Evolutionary conservation across 2,113 vertebrate genomes (phyloP), one percentile per base, ranked within the genome.

Genomic region (Prolemur simus): DNA sequence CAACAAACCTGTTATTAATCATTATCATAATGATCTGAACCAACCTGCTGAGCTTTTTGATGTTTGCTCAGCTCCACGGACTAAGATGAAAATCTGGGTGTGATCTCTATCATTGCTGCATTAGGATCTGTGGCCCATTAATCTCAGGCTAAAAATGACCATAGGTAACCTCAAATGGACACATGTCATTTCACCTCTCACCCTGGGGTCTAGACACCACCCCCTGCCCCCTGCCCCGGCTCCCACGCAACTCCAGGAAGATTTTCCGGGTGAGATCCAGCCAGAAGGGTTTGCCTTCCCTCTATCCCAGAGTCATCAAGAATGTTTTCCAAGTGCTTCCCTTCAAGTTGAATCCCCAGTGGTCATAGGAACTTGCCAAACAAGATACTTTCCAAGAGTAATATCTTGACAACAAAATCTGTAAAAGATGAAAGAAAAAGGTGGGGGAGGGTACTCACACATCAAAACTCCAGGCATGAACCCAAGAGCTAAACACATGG

Each of bases 21-120:
- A 97, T 97, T 98, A 98, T 97, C 97, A 95, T 97, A 97, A 98
- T 89, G 90, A 98, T 97, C 98, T 98, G 89, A 94, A 96, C 97
- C 76, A 97, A 96, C 97, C 98, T 97, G 97, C 84, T 97, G 63
- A 97, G 97, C 89, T 96, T 97, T 97, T 98, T 97, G 97, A 98
- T 97, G 97, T 97, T 96, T 97, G 96, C 94, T 95, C 95, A 98
- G 95, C 95, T 96, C 90, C n/a, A 34, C 42, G 96, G 97, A 98
- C 98, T 97, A 98, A 98, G 98, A 98, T 97, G 98, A 89, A 96
- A 97, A 98, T 98, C 97, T 97, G 94, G 97, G 96, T 64, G 94
- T 96, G 97, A 97, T 97, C 82, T 78, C 93, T 96, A 95, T 97
- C 97, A 58, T 73, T 15, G 29, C 74, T 45, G 77, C 96, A 56